Evolutionary conservation across 2,888 invertebrate species (phyloP), one percentile per base, ranked within the genome.

Genomic region (Andricus quercusramuli): DNA sequence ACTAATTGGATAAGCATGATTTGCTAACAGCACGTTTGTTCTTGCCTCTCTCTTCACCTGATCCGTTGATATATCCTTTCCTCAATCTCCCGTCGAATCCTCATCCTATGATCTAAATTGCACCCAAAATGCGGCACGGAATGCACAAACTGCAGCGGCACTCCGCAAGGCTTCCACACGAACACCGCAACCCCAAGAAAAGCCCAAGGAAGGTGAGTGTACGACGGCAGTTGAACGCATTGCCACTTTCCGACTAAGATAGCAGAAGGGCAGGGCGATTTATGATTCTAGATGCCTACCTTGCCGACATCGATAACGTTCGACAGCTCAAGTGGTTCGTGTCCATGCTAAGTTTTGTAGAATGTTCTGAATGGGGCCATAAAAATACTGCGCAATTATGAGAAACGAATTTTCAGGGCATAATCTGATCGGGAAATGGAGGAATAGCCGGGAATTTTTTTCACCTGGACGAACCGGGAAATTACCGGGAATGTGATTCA

Each of bases 201-300:
- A 92, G 80, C 89, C 92, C 86, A 92, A 91, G 88, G 92, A 92
- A 92, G 92, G 92, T 92, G 92, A 92, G 92, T 91, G 89, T 90
- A 84, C 85, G 85, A 64, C 32, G 70, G 84, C 80, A 82, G 20
- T 70, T 51, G 70, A 74, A 32, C 51, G 74, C 74, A 74, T 74
- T 74, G 56, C 47, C 74, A 74, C 56, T 51, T 70, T 47, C 29
- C 29, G 56, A 74, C 51, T 29, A 56, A 13, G 20, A 74, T 47
- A 37, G 37, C 37, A 37, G 37, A 37, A 37, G 37, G 37, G 8
- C 37, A 37, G 37, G 37, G 8, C 9, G 8, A 9, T 37, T 9
- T 9, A 9, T 8, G 9, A 37, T 37, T 9, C 8, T 37, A 1
- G 9, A 37, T 37, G 9, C 8, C 37, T 37, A 37, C 37, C 8